These are phyloP conservation scores for Zootoca vivipara DNA, from an alignment of 2,113 vertebrate genomes.

Conservation along the genomic window DNA sequence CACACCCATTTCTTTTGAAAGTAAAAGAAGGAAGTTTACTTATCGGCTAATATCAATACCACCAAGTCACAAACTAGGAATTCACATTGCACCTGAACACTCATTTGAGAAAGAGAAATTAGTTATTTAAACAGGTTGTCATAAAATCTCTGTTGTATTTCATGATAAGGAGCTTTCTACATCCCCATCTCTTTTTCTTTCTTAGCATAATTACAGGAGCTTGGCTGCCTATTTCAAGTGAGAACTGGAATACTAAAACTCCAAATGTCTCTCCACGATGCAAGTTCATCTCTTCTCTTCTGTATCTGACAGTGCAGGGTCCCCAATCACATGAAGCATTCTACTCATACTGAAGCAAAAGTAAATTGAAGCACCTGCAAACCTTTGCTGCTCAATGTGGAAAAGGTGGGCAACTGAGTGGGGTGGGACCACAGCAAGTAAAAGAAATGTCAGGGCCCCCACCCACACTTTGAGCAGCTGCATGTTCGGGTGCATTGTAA, in stretches of 20 bases:
- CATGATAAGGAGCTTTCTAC: background rate
- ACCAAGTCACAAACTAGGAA: slow-evolving; percentile 36
- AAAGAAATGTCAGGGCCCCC: no score
- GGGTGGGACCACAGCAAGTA: no score
- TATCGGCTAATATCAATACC: slow-evolving; percentile 60
- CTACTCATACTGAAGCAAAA: no score
- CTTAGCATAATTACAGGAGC: background rate
- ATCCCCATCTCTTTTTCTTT: accelerated
- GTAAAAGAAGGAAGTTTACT: slow-evolving; percentile 46
- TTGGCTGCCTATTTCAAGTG: background rate
- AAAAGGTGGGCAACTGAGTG: no score
- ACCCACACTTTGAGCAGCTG: no score
- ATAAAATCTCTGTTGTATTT: slow-evolving; percentile 2
- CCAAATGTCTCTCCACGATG: background rate
- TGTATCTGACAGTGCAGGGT: background rate
- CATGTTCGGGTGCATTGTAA: background rate
- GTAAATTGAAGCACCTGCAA: no score
- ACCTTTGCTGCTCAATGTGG: no score
- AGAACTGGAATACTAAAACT: background rate
- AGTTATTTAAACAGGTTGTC: slow-evolving; percentile 41
- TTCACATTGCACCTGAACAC: slow-evolving; percentile 45
- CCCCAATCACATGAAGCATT: background rate
- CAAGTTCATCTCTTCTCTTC: background rate
- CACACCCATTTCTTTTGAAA: slow-evolving; percentile 24
- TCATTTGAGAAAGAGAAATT: slow-evolving; percentile 1